Evolutionary conservation across 37 sponge, comb jelly and placozoan genomes (phyloP).

Genomic region (Oscarella lobularis): DNA sequence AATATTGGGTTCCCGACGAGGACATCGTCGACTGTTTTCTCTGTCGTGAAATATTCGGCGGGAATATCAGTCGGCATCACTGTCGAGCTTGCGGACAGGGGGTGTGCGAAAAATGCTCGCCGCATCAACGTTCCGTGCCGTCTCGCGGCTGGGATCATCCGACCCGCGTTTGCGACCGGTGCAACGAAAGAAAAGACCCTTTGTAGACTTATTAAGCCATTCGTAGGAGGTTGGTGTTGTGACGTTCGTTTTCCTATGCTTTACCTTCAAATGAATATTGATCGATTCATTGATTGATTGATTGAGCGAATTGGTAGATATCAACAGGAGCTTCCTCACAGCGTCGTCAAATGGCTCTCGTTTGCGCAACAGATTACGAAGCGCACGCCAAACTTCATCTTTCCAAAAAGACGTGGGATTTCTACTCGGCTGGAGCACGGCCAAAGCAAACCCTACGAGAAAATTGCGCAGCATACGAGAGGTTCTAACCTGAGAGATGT

Average conservation of each 20-base stretch:
- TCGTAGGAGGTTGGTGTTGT: too few species aligned
- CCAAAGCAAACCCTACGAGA: conserved; percentile 62
- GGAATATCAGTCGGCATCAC: conserved; percentile 55
- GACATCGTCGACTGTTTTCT: conserved; percentile 44
- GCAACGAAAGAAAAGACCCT: conserved; percentile 13
- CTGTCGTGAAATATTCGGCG: conserved; percentile 31
- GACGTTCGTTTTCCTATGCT: too few species aligned
- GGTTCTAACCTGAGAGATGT: conserved; percentile 39
- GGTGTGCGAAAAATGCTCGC: conserved; percentile 76
- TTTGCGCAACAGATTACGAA: too few species aligned
- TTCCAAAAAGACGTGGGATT: conserved; percentile 55
- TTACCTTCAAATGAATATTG: too few species aligned
- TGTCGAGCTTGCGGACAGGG: conserved; percentile 84
- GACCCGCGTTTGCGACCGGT: conserved; percentile 78
- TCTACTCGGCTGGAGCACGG: conserved; percentile 72
- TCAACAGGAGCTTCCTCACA: too few species aligned
- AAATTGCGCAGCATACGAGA: conserved; percentile 63
- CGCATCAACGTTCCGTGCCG: conserved; percentile 36
- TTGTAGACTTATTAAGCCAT: background rate
- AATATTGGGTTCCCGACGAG: conserved; percentile 76
- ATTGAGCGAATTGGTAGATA: too few species aligned
- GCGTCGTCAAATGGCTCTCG: too few species aligned
- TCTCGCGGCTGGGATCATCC: conserved; percentile 82
- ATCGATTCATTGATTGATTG: too few species aligned
- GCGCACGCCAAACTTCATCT: conserved; percentile 26